Conservation (phyloP, 2,797 vertebrate species). For the Antennarius maculatus region DNA sequence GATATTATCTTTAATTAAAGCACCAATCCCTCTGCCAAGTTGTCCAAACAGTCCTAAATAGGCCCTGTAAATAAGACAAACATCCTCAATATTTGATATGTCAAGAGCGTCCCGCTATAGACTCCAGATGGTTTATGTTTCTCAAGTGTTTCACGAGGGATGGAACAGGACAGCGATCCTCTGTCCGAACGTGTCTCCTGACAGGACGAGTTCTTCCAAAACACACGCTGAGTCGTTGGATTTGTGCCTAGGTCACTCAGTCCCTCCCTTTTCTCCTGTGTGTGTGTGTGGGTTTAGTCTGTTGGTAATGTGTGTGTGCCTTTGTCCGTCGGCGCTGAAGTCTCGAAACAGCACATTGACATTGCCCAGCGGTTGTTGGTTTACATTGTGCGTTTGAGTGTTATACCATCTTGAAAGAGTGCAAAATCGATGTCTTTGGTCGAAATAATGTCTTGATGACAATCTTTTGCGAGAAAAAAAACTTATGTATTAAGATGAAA, state of each 20-base stretch:
- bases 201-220: conserved; percentile 65
- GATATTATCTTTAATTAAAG: conserved; percentile 88
- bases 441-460: conserved; percentile 1
- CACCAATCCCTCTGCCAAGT: conserved; percentile 79
- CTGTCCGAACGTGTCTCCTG: conserved; percentile 73
- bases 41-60: conserved; percentile 84
- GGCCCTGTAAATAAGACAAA: conserved; percentile 82
- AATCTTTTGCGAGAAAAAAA: conserved; percentile 22
- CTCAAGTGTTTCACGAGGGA: conserved; percentile 71
- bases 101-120: conserved; percentile 63
- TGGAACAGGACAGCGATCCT: conserved; percentile 74
- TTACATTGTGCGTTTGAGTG: conserved; percentile 4
- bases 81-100: conserved; percentile 79
- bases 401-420: conserved; percentile 8
- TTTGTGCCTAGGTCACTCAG: conserved; percentile 51
- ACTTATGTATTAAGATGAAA: conserved; percentile 47
- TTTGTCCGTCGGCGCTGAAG: conserved; percentile 1
- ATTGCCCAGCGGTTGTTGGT: background rate
- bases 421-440: conserved; percentile 6
- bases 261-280: conserved; percentile 19
- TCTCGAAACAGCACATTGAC: background rate
- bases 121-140: conserved; percentile 85
- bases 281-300: conserved; percentile 43
- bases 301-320: conserved; percentile 32
- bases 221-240: conserved; percentile 66